These are phyloP conservation scores for Apostichopus parvimensis DNA, from an alignment of 35 echinoderm and acorn worm genomes.

Conservation along the genomic window DNA sequence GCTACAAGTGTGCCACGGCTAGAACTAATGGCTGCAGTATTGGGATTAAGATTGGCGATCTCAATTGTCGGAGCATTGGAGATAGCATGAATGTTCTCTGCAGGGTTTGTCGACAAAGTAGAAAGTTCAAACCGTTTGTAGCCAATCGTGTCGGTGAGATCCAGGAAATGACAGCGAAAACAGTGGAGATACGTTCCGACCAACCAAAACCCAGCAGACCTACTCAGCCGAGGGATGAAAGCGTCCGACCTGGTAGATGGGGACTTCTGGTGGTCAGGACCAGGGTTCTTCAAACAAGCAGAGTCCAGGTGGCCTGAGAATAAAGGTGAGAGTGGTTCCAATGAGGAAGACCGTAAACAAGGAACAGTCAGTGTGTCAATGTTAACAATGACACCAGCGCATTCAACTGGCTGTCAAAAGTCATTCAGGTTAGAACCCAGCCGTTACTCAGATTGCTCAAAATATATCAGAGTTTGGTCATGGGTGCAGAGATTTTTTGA, in stretches of 20 bases:
- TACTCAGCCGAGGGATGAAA: neutral
- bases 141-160: neutral
- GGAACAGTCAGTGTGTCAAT: neutral
- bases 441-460: conserved; percentile 35
- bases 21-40: neutral
- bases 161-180: neutral
- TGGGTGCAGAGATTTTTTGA: conserved; percentile 50
- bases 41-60: neutral
- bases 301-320: conserved; percentile 15
- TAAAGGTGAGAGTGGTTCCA: conserved; percentile 7
- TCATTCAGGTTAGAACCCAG: conserved; percentile 4
- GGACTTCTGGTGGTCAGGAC: neutral
- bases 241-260: too few relatives aligned
- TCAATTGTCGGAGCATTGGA: neutral
- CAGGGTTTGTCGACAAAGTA: neutral
- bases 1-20: neutral
- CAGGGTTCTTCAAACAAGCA: conserved; percentile 14
- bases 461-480: neutral
- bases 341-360: conserved; percentile 1
- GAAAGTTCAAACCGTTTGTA: neutral
- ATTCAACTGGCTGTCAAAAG: neutral
- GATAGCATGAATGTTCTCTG: neutral
- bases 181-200: neutral
- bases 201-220: neutral
- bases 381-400: neutral